Base-by-base conservation (phyloP, 1,140 invertebrate species). In the Anadara kagoshimensis region DNA sequence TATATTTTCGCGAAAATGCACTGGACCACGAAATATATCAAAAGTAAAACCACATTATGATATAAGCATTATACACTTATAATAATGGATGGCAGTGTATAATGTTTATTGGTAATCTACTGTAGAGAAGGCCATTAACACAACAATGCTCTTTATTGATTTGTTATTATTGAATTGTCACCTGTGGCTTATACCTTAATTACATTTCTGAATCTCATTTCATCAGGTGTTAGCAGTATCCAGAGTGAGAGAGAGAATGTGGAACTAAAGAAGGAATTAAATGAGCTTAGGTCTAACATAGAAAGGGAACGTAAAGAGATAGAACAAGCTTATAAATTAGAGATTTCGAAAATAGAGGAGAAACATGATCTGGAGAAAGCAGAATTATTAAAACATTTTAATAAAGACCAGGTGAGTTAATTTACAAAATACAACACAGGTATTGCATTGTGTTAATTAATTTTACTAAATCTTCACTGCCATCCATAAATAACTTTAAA, bases 241-340 rank as follows among this genome's bases (percentile, higher is more conserved):
- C 66, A 69, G 61, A 75, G 62, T 69, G 73, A 75, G 18, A 75
- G 61, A 20, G 73, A 75, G 24, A 64, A 69, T 18, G 69, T 75
- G 5, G 73, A 75, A 44, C 53, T 75, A 5, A 69, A 59, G 62
- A 75, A 67, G 45, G 73, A 75, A 43, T 36, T 75, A 2, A 69
- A 62, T 44, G 73, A 75, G 12, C 67, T 67, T 12, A 75, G 65
- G 57, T 62, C 64, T 20, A 66, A 75, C 26, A 54, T 68, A 49
- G 73, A 75, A 12, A 49, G 66, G 20, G 73, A 75, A 24, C 63
- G 69, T 20, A 64, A 69, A 20, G 73, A 75, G 22, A 59, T 75
- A 41, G 73, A 75, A 29, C 51, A 64, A 7, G 51, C 43, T 16
- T 66, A 75, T 45, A 69, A 57, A 43, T 58, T 56, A 29, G 66